Conservation (phyloP, 35 echinoderm and acorn worm genomes). For the Heliocidaris erythrogramma region DNA sequence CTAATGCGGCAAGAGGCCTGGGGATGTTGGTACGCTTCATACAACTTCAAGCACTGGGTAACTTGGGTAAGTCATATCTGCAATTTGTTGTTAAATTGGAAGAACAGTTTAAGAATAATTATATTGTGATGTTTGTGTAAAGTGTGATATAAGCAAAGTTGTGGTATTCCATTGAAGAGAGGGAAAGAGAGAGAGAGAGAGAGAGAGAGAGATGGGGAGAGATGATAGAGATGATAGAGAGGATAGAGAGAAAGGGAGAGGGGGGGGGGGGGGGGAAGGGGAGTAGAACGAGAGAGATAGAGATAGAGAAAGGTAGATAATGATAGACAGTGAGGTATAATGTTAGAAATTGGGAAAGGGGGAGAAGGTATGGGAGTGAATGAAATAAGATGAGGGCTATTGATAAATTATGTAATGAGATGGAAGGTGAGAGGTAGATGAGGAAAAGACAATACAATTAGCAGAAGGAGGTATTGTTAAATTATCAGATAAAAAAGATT, state of each 20-base stretch:
- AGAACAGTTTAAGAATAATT: background rate
- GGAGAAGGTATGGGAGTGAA: too few relatives aligned
- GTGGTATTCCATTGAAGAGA: background rate
- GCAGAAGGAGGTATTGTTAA: too few relatives aligned
- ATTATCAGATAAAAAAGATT: too few relatives aligned
- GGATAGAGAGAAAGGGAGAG: background rate
- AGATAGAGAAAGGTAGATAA: too few relatives aligned
- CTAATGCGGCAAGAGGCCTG: conserved; percentile 82
- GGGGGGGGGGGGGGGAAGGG: background rate
- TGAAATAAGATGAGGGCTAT: too few relatives aligned
- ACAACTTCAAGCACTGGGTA: conserved; percentile 71
- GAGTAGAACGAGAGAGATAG: too few relatives aligned
- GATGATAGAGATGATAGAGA: background rate
- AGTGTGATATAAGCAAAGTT: background rate
- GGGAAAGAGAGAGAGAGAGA: background rate
- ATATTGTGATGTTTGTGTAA: background rate
- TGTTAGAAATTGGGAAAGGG: too few relatives aligned
- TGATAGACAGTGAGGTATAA: too few relatives aligned
- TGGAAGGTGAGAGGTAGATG: too few relatives aligned
- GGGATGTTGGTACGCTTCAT: conserved; percentile 75
- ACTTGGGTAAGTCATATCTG: conserved; percentile 72
- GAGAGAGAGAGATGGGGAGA: background rate
- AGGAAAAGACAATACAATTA: too few relatives aligned
- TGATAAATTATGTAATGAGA: too few relatives aligned
- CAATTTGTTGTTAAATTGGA: background rate